Percentiles rank a stretch among this genome's conserved stretches.
Evolutionary conservation across 30 jellyfish, hydroid and myxozoan genomes (phyloP).

Genomic region (Aurelia aurita complex sp. Pacific): DNA sequence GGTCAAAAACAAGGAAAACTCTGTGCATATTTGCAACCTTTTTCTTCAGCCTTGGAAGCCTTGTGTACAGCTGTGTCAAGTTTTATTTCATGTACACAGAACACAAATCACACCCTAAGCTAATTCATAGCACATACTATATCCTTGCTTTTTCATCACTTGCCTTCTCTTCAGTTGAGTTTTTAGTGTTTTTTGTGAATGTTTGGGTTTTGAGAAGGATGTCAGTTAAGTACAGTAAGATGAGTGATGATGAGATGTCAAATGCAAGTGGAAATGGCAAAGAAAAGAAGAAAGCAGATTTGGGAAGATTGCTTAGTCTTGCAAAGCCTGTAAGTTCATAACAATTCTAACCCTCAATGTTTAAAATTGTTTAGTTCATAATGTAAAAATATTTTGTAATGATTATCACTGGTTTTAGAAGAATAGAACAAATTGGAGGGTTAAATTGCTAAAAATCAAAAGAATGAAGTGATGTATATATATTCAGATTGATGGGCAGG

Average conservation of each 20-base stretch:
- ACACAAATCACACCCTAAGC: slow-evolving; percentile 16
- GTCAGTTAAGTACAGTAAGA: slow-evolving; percentile 24
- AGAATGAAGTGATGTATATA: too few species aligned
- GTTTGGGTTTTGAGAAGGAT: slow-evolving; percentile 36
- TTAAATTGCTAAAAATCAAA: too few species aligned
- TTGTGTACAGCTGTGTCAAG: slow-evolving; percentile 67
- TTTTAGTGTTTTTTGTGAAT: slow-evolving; percentile 42
- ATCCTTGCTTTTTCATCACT: slow-evolving; percentile 65
- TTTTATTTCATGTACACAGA: slow-evolving; percentile 45
- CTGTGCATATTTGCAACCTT: slow-evolving; percentile 7
- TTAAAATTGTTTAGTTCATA: too few species aligned
- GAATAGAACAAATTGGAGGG: too few species aligned
- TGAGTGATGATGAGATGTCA: background rate
- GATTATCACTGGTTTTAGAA: too few species aligned
- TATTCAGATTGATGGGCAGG: too few species aligned
- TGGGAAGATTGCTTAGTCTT: slow-evolving; percentile 67
- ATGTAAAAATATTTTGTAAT: too few species aligned
- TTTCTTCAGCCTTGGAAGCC: slow-evolving; percentile 29
- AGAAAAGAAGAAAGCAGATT: slow-evolving; percentile 41
- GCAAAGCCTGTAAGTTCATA: slow-evolving; percentile 83
- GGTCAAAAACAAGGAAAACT: background rate
- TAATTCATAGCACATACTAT: slow-evolving; percentile 43
- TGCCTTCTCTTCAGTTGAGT: slow-evolving; percentile 62
- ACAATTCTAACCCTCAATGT: background rate
- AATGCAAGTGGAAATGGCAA: slow-evolving; percentile 14